Conservation (phyloP, 2,113 vertebrate species). For the Xenus cinereus region DNA sequence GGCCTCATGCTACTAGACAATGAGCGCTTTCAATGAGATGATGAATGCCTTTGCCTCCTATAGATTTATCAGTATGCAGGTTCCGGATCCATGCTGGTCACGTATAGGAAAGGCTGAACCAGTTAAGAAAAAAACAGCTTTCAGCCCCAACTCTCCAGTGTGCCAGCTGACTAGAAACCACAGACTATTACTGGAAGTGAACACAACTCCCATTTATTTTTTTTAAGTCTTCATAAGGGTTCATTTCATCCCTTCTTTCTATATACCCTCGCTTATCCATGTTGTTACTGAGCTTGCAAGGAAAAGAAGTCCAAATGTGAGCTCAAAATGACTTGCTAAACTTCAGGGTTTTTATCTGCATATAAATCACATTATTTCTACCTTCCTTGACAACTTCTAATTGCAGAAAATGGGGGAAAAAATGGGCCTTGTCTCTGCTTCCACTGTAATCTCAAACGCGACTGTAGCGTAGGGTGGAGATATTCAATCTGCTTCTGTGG, state of each 20-base stretch:
- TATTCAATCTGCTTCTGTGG: not conserved
- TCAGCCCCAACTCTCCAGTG: not conserved
- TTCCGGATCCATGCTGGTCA: constrained; percentile 31
- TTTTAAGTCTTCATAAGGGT: not conserved
- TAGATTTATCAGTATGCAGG: constrained; percentile 32
- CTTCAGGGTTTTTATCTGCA: not conserved
- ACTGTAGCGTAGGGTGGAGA: not conserved
- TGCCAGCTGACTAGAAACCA: not conserved
- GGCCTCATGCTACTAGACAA: constrained; percentile 38
- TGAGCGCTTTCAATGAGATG: constrained; percentile 31
- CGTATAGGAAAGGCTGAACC: not conserved
- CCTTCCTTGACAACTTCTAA: not conserved
- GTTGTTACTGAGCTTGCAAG: not conserved
- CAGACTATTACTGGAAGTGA: not conserved
- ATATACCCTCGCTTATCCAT: not conserved
- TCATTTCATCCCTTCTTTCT: not conserved
- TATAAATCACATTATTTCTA: not conserved
- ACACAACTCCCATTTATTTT: not conserved
- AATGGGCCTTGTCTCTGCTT: not conserved
- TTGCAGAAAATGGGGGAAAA: not conserved
- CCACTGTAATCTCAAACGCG: not conserved
- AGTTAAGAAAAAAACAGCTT: not conserved
- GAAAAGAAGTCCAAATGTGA: not conserved
- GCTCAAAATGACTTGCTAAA: not conserved
- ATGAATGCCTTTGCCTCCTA: constrained; percentile 35